phyloP scores from a whole-genome alignment of 2,113 vertebrate species.

The Peromyscus polionotus region DNA sequence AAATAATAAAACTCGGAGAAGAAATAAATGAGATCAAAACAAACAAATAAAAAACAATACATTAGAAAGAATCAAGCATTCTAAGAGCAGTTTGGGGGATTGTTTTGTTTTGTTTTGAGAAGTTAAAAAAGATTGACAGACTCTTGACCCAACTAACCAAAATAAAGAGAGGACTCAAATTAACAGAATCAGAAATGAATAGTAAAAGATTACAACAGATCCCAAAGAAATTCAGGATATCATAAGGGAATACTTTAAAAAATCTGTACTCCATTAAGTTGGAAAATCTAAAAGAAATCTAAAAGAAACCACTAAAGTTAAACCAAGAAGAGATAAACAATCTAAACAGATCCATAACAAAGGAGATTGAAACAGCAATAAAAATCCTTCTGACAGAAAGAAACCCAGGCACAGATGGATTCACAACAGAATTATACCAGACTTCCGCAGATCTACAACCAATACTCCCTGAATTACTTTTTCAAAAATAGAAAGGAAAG shows the following conservation, averaged over 20 bases:
- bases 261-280: background rate
- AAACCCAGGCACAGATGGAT: background rate
- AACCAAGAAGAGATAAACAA: background rate
- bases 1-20: background rate
- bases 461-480: background rate
- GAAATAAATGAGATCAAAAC: background rate
- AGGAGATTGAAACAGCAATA: background rate
- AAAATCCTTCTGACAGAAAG: background rate
- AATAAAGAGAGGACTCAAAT: background rate
- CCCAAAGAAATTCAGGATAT: background rate
- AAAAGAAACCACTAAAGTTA: background rate
- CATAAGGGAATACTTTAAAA: background rate
- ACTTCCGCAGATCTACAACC: background rate
- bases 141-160: background rate
- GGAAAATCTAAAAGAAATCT: background rate
- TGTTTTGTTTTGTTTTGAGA: background rate
- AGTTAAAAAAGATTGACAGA: background rate
- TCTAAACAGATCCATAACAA: background rate
- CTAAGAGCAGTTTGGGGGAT: background rate
- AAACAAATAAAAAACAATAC: background rate
- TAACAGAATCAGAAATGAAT: background rate
- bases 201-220: background rate
- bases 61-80: background rate
- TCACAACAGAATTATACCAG: background rate
- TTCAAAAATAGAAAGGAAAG: background rate